Evolutionary conservation across 2,888 invertebrate species (phyloP).

Genomic region (Pseudoips prasinana): DNA sequence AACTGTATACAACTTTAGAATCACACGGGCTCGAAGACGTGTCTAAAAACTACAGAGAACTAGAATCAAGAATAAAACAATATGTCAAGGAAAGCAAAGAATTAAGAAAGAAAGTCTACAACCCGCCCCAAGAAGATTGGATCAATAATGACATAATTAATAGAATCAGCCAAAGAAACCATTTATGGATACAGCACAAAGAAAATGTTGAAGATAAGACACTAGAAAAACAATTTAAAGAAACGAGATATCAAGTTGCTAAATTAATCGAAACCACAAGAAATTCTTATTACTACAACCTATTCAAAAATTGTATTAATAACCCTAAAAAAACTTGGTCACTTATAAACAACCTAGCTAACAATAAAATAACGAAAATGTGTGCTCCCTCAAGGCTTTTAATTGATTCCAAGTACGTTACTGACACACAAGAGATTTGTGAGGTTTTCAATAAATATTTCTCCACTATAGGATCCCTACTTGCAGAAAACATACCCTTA

Average conservation of each 20-base stretch:
- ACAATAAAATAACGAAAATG: conserved; percentile 2
- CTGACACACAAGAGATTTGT: not conserved
- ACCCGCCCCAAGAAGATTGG: not conserved
- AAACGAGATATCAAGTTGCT: not conserved
- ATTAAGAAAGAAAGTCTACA: not conserved
- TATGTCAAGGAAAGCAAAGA: not conserved
- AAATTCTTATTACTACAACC: conserved; percentile 4
- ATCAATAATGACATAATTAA: not conserved
- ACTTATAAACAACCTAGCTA: conserved; percentile 3
- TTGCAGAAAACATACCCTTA: conserved; percentile 4
- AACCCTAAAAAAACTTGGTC: conserved; percentile 6
- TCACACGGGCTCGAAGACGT: not conserved
- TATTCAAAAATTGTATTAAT: not conserved
- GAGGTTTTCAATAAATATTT: conserved; percentile 4
- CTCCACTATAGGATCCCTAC: conserved; percentile 2
- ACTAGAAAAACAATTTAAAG: not conserved
- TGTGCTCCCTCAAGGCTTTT: conserved; percentile 4
- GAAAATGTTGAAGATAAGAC: not conserved
- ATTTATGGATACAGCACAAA: not conserved
- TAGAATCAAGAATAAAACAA: not conserved
- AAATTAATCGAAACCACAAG: conserved; percentile 3
- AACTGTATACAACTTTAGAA: not conserved
- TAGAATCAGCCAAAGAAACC: not conserved
- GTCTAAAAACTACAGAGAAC: not conserved
- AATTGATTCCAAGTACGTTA: not conserved